A percentile compares a stretch with the other conserved stretches of the same genome.
phyloP scores from a whole-genome alignment of 2,113 vertebrate species.

The Macquaria ambigua region DNA sequence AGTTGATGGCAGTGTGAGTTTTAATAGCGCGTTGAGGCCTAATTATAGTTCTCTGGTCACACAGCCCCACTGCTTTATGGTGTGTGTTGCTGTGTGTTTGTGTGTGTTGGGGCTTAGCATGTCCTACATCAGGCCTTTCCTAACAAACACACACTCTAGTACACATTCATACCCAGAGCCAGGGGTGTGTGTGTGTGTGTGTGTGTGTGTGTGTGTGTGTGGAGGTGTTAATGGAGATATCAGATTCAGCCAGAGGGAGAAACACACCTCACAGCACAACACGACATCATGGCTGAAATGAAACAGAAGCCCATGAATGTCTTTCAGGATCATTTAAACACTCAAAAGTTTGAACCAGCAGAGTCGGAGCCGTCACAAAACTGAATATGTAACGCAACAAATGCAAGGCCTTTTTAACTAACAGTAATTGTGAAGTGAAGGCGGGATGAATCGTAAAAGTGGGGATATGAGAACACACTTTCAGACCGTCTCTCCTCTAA shows the following conservation, averaged over 20 bases:
- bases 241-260: conserved; percentile 74
- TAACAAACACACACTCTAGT: conserved; percentile 57
- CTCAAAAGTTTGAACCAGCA: background rate
- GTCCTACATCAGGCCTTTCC: conserved; percentile 70
- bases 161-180: conserved; percentile 33
- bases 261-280: conserved; percentile 48
- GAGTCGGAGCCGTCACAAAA: background rate
- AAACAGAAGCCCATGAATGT: conserved; percentile 60
- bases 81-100: conserved; percentile 52
- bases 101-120: conserved; percentile 69
- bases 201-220: conserved; percentile 46
- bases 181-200: conserved; percentile 52
- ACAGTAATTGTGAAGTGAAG: background rate
- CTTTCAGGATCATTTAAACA: conserved; percentile 24
- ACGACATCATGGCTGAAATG: conserved; percentile 51
- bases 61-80: conserved; percentile 71
- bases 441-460: background rate
- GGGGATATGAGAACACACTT: background rate
- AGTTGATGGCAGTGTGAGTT: conserved; percentile 78
- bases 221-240: conserved; percentile 81
- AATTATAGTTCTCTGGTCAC: conserved; percentile 82
- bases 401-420: background rate
- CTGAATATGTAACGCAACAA: background rate
- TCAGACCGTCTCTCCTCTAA: background rate
- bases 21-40: conserved; percentile 82